Evolutionary conservation across 1,140 invertebrate genomes (phyloP), one percentile per base, ranked within the genome.

Genomic region (Sycophaga agraensis): DNA sequence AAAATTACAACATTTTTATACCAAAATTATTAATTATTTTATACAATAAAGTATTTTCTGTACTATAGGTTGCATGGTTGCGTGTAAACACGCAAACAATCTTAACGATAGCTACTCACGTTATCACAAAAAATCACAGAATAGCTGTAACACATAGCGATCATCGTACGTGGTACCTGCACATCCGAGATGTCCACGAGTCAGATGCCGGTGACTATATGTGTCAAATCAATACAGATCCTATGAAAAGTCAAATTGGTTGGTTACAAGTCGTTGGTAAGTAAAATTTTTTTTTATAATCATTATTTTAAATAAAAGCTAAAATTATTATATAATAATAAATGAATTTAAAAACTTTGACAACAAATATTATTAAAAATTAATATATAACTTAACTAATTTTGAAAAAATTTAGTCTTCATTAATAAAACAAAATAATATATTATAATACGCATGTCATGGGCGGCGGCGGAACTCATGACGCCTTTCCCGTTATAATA

Each of bases 31-130:
- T 4, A 37, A 12, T 37, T 37, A 12, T 37, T 4, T 37, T 14
- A 37, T 12, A 37, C 11, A 9, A 37, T 37, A 9, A 37, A 37
- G 2, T 37, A 37, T 37, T 37, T 37, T 17, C 14, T n/a, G 4
- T 17, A 16, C 70, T 79, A 24, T 78, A 94, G 92, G 90, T 94
- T 66, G 92, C 91, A 62, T 96, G 92, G 92, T 78, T 96, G 70
- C 85, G 91, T 63, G 91, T 92, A 42, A 92, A 94, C 77, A 93
- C 92, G 53, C 92, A 94, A 80, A 94, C 92, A n/a, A 92, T 96
- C 71, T 80, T 96, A 66, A 92, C 92, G 59, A 91, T 95, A 63
- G 91, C 92, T 51, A 89, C 86, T 63, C 90, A 92, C 74, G 91
- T 94, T 40, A 93, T 96, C 64, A 93, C 92, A 7, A 93, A 93